phyloP scores from a whole-genome alignment of 2,888 invertebrate genomes.

The Cantharis lateralis region DNA sequence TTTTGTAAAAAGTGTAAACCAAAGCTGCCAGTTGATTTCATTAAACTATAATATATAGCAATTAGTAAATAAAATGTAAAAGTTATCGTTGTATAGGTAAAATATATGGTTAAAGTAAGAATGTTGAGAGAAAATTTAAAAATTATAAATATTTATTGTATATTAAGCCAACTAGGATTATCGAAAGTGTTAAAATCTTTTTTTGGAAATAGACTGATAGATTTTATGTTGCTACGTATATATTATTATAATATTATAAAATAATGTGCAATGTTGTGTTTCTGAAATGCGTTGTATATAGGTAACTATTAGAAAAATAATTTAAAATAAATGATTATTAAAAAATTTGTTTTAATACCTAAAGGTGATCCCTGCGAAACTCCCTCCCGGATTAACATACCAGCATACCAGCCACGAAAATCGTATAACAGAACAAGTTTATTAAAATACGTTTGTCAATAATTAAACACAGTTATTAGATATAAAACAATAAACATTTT shows the following conservation, averaged over 20 bases:
- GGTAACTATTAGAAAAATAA: background rate
- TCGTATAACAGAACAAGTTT: background rate
- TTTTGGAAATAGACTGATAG: conserved; percentile 32
- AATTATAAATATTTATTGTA: background rate
- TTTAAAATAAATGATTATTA: conserved; percentile 12
- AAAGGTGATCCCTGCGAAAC: background rate
- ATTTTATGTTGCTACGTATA: conserved; percentile 28
- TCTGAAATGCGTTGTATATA: conserved; percentile 10
- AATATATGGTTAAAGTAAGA: background rate
- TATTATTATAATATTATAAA: background rate
- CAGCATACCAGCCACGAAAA: background rate
- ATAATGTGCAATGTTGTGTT: conserved; percentile 30
- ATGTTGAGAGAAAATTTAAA: background rate
- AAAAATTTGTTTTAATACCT: background rate
- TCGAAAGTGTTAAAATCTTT: background rate
- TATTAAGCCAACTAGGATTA: background rate
- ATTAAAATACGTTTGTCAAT: background rate
- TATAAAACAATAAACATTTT: background rate
- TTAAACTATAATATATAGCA: background rate
- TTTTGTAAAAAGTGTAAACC: conserved; percentile 7
- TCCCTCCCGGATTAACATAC: background rate
- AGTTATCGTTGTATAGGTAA: background rate
- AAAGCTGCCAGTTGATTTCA: conserved; percentile 6
- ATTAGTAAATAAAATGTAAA: background rate
- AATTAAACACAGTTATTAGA: background rate